Base-by-base conservation (phyloP, 2,888 invertebrate species). In the Campoplex nolae region DNA sequence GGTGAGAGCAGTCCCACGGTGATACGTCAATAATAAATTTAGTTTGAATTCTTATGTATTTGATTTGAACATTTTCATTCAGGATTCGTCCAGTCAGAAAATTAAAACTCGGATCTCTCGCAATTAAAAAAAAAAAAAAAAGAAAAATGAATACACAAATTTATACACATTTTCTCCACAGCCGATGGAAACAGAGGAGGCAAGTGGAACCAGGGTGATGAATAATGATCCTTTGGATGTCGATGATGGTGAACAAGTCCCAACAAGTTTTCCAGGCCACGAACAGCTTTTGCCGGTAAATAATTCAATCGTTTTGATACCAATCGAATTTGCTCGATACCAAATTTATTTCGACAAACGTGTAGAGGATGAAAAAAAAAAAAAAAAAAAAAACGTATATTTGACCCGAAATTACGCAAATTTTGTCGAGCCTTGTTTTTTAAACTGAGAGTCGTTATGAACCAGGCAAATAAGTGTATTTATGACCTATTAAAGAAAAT, bases 161-260 rank as follows among this genome's bases (percentile, higher is more conserved):
- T 23, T n/a, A 32, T n/a, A 0, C 51, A 35, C 9, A n/a, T 83
- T 71, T 78, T 77, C 81, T 45, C 81, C 86, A 75, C 83, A 95
- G 95, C 93, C 95, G 0, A 95, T 96, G 95, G 96, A 96, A 89
- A 95, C 95, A 13, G 96, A 95, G 38, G 96, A 95, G 87, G 93
- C 94, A 67, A 90, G 90, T 18, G 90, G 90, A 56, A 91, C 91
- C 35, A 91, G 89, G 76, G 82, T 90, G n/a, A 89, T 88, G 18
- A 89, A 87, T 75, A 89, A 87, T 75, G 91, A 92, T 80, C 86
- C 91, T 2, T 74, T 91, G 77, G 90, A 90, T 9, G 80, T 90
- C 62, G 92, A 92, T 18, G 92, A 92, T 8, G 91, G 90, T 48
- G 93, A 93, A 86, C 93, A 91, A 76, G 89, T 92, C 73, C 91